Conservation (phyloP, 2,888 invertebrate genomes). For the Malthinus flaveolus region DNA sequence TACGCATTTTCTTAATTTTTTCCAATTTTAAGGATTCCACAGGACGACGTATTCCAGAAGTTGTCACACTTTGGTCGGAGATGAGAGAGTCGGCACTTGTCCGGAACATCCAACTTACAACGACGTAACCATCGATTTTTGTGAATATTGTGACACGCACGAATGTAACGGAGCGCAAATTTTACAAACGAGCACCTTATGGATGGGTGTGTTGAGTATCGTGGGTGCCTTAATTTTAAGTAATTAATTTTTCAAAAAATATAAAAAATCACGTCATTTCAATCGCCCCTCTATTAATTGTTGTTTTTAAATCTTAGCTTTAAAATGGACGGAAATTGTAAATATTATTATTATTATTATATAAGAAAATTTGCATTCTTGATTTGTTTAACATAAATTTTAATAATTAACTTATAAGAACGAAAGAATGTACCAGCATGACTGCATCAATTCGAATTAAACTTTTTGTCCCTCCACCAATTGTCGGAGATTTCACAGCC, state of each 20-base stretch:
- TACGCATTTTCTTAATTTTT: neutral
- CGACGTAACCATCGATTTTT: conserved; percentile 62
- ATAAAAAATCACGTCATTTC: neutral
- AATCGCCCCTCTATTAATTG: neutral
- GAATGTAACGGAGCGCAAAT: conserved; percentile 66
- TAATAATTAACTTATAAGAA: no score
- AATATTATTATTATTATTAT: neutral
- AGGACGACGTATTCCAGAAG: conserved; percentile 60
- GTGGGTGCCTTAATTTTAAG: conserved; percentile 21
- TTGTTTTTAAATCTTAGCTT: neutral
- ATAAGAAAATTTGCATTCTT: no score
- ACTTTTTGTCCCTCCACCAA: no score
- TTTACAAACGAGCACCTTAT: conserved; percentile 55
- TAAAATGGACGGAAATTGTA: conserved; percentile 8
- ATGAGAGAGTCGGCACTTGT: conserved; percentile 59
- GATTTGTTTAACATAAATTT: no score
- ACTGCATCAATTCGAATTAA: no score
- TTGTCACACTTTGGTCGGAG: conserved; percentile 62
- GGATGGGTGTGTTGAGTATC: conserved; percentile 42
- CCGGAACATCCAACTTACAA: conserved; percentile 55
- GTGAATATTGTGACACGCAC: conserved; percentile 70
- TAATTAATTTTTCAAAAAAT: conserved; percentile 15
- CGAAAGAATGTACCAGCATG: no score
- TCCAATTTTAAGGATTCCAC: conserved; percentile 54
- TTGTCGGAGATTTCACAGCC: no score